Conservation (phyloP, 2,113 vertebrate genomes). For the Dipodomys ordii region DNA sequence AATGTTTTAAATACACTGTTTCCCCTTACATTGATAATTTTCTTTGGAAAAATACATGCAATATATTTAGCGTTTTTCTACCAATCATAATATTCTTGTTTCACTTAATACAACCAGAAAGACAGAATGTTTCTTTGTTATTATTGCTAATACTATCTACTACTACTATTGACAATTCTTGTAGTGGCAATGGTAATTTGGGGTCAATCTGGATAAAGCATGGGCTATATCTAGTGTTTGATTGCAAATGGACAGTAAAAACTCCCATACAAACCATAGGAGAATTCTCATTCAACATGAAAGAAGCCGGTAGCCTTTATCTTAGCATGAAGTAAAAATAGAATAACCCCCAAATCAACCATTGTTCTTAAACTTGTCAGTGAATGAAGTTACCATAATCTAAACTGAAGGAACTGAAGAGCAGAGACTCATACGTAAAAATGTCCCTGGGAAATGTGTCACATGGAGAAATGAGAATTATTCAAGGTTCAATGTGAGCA, state of each 20-base stretch:
- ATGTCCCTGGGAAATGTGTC: neutral
- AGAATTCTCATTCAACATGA: neutral
- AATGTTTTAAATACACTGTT: conserved; percentile 66
- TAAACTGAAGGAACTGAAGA: neutral
- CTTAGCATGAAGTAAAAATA: neutral
- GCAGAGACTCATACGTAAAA: neutral
- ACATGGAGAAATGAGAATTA: neutral
- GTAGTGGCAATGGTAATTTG: neutral
- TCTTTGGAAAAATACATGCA: neutral
- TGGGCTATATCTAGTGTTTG: neutral
- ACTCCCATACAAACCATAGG: neutral
- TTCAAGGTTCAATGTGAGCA: neutral
- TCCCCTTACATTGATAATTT: neutral
- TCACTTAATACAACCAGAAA: conserved; percentile 9
- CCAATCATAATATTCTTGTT: neutral
- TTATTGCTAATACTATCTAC: too few species aligned
- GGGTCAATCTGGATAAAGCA: neutral
- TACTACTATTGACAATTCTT: neutral
- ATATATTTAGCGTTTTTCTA: neutral
- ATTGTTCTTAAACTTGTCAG: neutral
- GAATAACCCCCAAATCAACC: neutral
- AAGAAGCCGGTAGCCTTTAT: neutral
- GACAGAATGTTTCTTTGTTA: neutral
- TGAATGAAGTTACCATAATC: neutral
- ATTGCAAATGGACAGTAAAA: neutral